These are phyloP conservation scores for Amblyopsis hoosieri DNA, from an alignment of 2,797 vertebrate genomes.

Conservation along the genomic window DNA sequence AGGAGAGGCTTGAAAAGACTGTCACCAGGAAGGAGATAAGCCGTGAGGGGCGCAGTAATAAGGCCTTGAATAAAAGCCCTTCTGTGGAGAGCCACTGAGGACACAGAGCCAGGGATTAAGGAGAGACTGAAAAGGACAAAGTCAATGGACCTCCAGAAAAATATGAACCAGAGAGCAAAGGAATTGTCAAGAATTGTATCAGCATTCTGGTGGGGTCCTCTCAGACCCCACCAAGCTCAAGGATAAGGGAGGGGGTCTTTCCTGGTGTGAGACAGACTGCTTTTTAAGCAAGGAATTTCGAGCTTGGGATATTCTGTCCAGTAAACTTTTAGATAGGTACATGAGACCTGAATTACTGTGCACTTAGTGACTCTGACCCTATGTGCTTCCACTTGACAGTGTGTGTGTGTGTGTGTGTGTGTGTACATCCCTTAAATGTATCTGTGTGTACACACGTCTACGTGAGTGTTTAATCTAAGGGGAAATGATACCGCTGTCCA, in stretches of 20 bases:
- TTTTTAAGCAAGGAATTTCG: constrained; percentile 49
- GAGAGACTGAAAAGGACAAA: constrained; percentile 83
- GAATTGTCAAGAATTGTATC: constrained; percentile 74
- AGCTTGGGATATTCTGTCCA: constrained; percentile 24
- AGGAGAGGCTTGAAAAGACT: constrained; percentile 85
- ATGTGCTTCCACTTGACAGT: constrained; percentile 33
- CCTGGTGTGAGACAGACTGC: constrained; percentile 45
- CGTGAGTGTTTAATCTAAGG: constrained; percentile 19
- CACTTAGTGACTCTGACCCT: constrained; percentile 35
- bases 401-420: neutral
- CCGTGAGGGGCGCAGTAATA: constrained; percentile 79
- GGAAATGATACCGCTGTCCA: constrained; percentile 21
- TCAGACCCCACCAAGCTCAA: constrained; percentile 62
- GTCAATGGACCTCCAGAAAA: constrained; percentile 83
- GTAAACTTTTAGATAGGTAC: constrained; percentile 4
- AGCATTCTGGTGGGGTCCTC: constrained; percentile 72
- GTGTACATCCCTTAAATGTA: neutral
- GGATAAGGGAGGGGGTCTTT: constrained; percentile 54
- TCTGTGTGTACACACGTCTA: constrained; percentile 1
- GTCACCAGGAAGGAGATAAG: constrained; percentile 86
- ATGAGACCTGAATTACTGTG: constrained; percentile 27
- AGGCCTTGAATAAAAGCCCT: constrained; percentile 80
- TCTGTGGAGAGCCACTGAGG: constrained; percentile 82
- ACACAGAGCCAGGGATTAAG: constrained; percentile 83
- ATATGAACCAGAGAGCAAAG: constrained; percentile 75